These are phyloP conservation scores for Punctoribates punctum DNA, from an alignment of 2,888 invertebrate species.

Conservation along the genomic window DNA sequence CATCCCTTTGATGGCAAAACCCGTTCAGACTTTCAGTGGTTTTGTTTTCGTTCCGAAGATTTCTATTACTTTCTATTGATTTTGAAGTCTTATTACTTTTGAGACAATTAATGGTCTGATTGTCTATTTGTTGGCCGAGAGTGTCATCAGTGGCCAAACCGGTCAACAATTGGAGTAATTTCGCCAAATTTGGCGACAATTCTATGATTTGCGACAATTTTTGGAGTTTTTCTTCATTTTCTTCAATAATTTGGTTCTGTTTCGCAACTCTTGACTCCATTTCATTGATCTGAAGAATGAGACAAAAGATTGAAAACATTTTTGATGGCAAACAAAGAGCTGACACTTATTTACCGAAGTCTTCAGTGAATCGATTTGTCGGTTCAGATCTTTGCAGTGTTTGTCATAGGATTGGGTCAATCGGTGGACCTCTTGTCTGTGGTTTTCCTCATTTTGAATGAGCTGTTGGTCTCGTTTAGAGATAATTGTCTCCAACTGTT, in stretches of 20 bases:
- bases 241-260: slow-evolving; percentile 47
- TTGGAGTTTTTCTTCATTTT: slow-evolving; percentile 48
- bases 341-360: background rate
- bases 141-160: background rate
- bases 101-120: background rate
- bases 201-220: slow-evolving; percentile 47
- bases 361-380: background rate
- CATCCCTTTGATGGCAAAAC: too few relatives aligned
- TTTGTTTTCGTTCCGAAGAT: too few relatives aligned
- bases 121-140: background rate
- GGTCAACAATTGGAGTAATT: slow-evolving; percentile 37
- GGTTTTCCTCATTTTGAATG: slow-evolving; percentile 48
- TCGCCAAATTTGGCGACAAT: slow-evolving; percentile 47
- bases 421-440: slow-evolving; percentile 46
- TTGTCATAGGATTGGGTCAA: slow-evolving; percentile 47
- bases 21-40: too few relatives aligned
- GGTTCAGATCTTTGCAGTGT: slow-evolving; percentile 46
- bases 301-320: background rate
- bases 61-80: too few relatives aligned
- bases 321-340: too few relatives aligned
- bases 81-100: background rate
- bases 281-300: slow-evolving; percentile 40
- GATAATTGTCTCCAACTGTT: slow-evolving; percentile 51
- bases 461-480: slow-evolving; percentile 47
- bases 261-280: slow-evolving; percentile 46